These are phyloP conservation scores for Athrips mouffetella DNA, from an alignment of 2,888 invertebrate species.

Conservation along the genomic window DNA sequence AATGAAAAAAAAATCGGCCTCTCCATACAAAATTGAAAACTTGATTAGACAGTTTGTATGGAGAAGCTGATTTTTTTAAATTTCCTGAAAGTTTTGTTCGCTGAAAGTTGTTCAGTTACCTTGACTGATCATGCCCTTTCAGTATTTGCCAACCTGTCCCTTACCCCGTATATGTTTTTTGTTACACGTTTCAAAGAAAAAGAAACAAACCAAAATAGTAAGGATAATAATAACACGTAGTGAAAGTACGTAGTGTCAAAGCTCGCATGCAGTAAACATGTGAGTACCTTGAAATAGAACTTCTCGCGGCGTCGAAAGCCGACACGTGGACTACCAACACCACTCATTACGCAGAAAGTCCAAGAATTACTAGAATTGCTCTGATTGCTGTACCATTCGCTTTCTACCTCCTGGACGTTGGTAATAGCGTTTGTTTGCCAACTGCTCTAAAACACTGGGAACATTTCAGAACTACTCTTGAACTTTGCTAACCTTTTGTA, in stretches of 20 bases:
- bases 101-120: too few relatives aligned
- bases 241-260: constrained; percentile 26
- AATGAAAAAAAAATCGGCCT: too few relatives aligned
- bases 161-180: too few relatives aligned
- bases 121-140: too few relatives aligned
- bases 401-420: constrained; percentile 25
- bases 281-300: constrained; percentile 38
- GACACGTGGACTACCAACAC: constrained; percentile 32
- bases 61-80: too few relatives aligned
- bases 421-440: constrained; percentile 5
- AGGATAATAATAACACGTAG: constrained; percentile 14
- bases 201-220: too few relatives aligned
- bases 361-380: constrained; percentile 30
- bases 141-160: too few relatives aligned
- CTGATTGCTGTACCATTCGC: constrained; percentile 20
- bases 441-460: background rate
- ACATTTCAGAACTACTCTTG: too few relatives aligned
- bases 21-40: too few relatives aligned
- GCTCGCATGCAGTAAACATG: constrained; percentile 25
- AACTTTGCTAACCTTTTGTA: background rate
- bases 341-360: constrained; percentile 23
- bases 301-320: constrained; percentile 34
- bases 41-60: too few relatives aligned
- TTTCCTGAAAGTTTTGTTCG: too few relatives aligned
- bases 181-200: too few relatives aligned